Evolutionary conservation across 1,140 invertebrate genomes (phyloP).

Genomic region (Bactericera cockerelli): DNA sequence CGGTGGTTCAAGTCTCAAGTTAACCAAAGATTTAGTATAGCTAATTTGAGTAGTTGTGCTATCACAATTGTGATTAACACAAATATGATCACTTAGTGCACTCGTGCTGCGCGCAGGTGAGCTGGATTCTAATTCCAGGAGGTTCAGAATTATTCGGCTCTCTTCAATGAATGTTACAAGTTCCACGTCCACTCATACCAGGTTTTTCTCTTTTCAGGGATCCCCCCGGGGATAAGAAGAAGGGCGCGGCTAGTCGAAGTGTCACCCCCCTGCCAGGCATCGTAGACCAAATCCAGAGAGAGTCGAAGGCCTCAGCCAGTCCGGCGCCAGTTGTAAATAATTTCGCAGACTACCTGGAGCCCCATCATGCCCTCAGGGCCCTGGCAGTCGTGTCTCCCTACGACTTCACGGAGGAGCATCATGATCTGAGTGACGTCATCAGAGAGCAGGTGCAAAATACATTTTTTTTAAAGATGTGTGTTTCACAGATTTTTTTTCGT

Average conservation of each 20-base stretch:
- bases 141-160: too few relatives aligned
- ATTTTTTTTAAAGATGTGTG: too few relatives aligned
- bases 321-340: not conserved
- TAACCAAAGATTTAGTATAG: too few relatives aligned
- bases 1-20: too few relatives aligned
- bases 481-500: too few relatives aligned
- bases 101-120: not conserved
- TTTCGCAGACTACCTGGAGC: not conserved
- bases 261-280: not conserved
- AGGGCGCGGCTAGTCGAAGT: not conserved
- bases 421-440: not conserved
- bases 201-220: not conserved
- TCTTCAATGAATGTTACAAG: too few relatives aligned
- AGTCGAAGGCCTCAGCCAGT: not conserved
- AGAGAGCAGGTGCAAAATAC: not conserved
- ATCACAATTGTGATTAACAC: too few relatives aligned
- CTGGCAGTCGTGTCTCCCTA: not conserved
- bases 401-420: not conserved
- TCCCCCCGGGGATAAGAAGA: not conserved
- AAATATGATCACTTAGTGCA: too few relatives aligned
- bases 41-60: too few relatives aligned
- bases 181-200: too few relatives aligned
- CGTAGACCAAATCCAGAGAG: not conserved
- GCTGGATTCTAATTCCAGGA: too few relatives aligned
- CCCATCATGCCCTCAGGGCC: not conserved